These are phyloP conservation scores for Sandelia bainsii DNA, from an alignment of 2,797 vertebrate species.

Conservation along the genomic window DNA sequence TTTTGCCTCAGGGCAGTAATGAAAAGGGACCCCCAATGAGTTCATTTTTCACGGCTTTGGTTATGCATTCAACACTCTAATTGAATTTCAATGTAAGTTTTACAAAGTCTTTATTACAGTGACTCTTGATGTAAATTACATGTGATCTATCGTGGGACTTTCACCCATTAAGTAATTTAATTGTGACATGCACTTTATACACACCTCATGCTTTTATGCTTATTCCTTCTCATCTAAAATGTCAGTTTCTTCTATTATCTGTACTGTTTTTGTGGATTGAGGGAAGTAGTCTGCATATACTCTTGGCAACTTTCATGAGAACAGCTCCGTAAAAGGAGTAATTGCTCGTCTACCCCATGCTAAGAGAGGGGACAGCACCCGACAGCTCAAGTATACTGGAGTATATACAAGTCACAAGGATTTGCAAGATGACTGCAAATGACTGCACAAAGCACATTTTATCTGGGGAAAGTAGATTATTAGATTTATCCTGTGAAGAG, in stretches of 20 bases:
- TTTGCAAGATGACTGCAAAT: slow-evolving; percentile 64
- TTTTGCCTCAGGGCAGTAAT: slow-evolving; percentile 87
- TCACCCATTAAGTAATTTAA: slow-evolving; percentile 86
- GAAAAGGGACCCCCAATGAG: slow-evolving; percentile 85
- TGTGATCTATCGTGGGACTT: slow-evolving; percentile 85
- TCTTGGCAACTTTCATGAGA: slow-evolving; percentile 67
- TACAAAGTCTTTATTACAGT: slow-evolving; percentile 87
- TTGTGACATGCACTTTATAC: slow-evolving; percentile 84
- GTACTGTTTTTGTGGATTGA: slow-evolving; percentile 68
- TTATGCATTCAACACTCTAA: slow-evolving; percentile 89
- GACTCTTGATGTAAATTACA: slow-evolving; percentile 88
- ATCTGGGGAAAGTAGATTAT: slow-evolving; percentile 65
- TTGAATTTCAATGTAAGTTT: slow-evolving; percentile 90
- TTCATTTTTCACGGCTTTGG: slow-evolving; percentile 88
- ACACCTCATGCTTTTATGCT: slow-evolving; percentile 80
- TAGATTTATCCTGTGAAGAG: slow-evolving; percentile 53
- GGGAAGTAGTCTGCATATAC: slow-evolving; percentile 56
- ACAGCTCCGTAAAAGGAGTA: slow-evolving; percentile 75
- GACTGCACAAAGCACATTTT: slow-evolving; percentile 67
- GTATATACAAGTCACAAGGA: slow-evolving; percentile 67
- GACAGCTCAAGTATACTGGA: slow-evolving; percentile 67
- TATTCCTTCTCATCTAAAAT: slow-evolving; percentile 77
- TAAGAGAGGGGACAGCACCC: slow-evolving; percentile 61
- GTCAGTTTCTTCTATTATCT: slow-evolving; percentile 78
- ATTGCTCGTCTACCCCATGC: slow-evolving; percentile 60